Base-by-base conservation (phyloP, 1,140 invertebrate species). In the Caerostris darwini region DNA sequence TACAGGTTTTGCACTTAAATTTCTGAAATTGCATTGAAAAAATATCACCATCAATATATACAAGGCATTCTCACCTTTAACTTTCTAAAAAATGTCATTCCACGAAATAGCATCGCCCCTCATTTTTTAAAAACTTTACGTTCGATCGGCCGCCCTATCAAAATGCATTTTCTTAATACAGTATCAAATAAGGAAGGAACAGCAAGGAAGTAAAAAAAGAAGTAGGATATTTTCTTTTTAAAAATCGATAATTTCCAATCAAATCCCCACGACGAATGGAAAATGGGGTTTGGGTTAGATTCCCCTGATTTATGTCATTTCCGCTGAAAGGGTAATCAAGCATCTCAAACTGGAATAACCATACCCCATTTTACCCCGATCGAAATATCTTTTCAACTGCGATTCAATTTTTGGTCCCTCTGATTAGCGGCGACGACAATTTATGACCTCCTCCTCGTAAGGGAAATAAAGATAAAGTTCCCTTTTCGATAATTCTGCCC, bases 171-270 rank as follows among this genome's bases (percentile, higher is more conserved):
- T 77, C 69, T 77, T 77, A 77, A 77, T 77, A 77, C 69, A 77
- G 34, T 50, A 50, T 77, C 19, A 77, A 77, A 34, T 77, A 8
- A 34, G 3, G 12, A 14, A 61, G 17, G 17, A n/a, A n/a, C n/a
- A n/a, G n/a, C n/a, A n/a, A n/a, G n/a, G n/a, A 77, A 17, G 19
- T 34, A 19, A 19, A 7, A 71, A 34, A 69, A 34, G 50, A 77
- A 77, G 50, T 50, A 50, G 69, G 69, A 77, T 77, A 77, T 77
- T 77, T 77, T 34, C 69, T n/a, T 77, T 77, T 77, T 77, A 77
- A 77, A 77, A 77, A 77, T 77, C 69, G 69, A 77, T 77, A 77
- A 77, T 34, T 77, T 77, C 69, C 69, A 77, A 77, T 77, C 69
- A 77, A 77, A 34, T 5, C 59, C 19, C 12, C 34, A n/a, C 34